phyloP scores from a whole-genome alignment of 2,113 vertebrate genomes.

The Oxyura jamaicensis region DNA sequence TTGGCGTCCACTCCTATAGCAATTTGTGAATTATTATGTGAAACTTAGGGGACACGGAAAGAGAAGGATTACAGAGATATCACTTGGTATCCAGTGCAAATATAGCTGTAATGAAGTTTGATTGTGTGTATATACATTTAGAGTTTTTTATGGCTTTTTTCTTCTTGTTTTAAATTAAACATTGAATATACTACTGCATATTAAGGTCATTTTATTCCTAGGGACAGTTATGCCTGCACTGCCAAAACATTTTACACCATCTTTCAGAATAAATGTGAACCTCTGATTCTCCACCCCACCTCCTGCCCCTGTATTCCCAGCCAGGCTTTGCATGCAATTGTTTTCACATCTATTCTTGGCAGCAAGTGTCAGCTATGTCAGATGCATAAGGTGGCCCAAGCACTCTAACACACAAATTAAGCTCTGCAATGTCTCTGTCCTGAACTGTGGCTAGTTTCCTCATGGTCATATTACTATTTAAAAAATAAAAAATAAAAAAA shows the following conservation, averaged over 20 bases:
- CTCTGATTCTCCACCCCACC: background rate
- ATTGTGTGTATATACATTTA: background rate
- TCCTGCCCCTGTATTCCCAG: background rate
- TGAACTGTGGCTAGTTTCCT: background rate
- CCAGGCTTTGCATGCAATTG: background rate
- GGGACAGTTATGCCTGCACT: background rate
- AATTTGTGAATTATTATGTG: slow-evolving; percentile 1
- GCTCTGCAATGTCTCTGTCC: background rate
- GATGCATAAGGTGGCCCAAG: background rate
- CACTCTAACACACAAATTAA: background rate
- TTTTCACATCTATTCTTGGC: slow-evolving; percentile 1
- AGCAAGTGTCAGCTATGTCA: background rate
- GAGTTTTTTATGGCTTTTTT: background rate
- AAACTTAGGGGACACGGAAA: background rate
- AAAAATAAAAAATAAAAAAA: background rate
- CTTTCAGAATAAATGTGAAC: background rate
- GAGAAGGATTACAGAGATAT: slow-evolving; percentile 6
- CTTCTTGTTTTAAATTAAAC: background rate
- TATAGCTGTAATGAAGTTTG: background rate
- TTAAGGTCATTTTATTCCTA: background rate
- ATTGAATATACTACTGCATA: background rate
- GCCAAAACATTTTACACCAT: background rate
- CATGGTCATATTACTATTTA: background rate
- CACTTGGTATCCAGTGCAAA: background rate
- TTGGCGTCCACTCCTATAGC: background rate